These are phyloP conservation scores for Pandemis cinnamomeana DNA, from an alignment of 2,888 invertebrate species.

Conservation along the genomic window DNA sequence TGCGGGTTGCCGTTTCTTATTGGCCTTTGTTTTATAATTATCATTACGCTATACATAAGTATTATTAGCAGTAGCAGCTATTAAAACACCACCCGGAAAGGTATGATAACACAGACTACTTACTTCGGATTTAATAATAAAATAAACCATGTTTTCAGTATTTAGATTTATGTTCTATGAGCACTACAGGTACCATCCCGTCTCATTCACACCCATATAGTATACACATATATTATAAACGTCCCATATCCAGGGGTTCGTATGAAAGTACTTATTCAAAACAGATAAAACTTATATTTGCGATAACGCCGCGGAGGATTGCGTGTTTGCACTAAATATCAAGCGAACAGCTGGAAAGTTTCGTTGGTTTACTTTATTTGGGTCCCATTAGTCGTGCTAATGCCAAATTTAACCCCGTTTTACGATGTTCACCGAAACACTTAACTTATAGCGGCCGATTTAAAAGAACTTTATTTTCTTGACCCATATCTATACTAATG, in stretches of 20 bases:
- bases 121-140: no score
- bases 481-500: not conserved
- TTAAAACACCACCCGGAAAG: no score
- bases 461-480: conserved; percentile 6
- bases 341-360: conserved; percentile 32
- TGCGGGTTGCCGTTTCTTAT: no score
- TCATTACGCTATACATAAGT: no score
- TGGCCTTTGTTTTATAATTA: no score
- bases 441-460: conserved; percentile 8
- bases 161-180: not conserved
- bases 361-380: conserved; percentile 38
- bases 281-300: conserved; percentile 10
- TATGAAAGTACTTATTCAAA: conserved; percentile 28
- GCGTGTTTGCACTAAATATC: conserved; percentile 39
- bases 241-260: conserved; percentile 39
- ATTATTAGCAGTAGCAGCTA: no score
- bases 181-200: not conserved
- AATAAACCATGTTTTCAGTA: no score
- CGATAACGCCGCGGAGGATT: conserved; percentile 28
- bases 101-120: no score
- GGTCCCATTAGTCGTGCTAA: conserved; percentile 36
- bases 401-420: conserved; percentile 39
- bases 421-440: conserved; percentile 20
- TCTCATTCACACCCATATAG: not conserved
- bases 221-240: not conserved